Conservation (phyloP, 1,140 invertebrate genomes). For the Pemphigus obesinymphae region DNA sequence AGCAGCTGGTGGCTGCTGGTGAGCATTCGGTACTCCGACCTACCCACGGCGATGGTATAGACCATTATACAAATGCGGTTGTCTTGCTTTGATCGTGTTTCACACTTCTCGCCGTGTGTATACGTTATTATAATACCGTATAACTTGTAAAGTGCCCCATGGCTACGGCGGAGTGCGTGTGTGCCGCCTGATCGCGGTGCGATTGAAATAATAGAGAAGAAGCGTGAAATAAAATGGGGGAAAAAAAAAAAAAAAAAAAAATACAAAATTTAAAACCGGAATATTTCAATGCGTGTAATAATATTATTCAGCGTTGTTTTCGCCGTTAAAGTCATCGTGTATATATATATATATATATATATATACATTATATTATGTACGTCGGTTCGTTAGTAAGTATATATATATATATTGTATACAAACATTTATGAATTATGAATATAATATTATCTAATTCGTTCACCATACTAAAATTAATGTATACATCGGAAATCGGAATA, state of each 20-base stretch:
- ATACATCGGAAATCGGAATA: no score
- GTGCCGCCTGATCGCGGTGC: background rate
- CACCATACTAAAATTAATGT: no score
- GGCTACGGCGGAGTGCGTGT: background rate
- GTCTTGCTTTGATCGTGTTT: constrained; percentile 35
- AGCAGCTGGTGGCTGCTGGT: background rate
- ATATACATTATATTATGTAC: no score
- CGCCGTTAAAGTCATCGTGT: background rate
- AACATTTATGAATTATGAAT: no score
- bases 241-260: no score
- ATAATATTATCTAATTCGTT: no score
- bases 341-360: no score
- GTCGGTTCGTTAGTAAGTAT: no score
- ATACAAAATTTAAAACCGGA: constrained; percentile 14
- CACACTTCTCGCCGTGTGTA: constrained; percentile 9
- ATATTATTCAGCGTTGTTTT: background rate
- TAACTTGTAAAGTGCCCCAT: constrained; percentile 35
- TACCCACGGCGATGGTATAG: background rate
- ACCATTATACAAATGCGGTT: constrained; percentile 33
- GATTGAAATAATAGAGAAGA: constrained; percentile 22
- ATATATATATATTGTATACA: no score
- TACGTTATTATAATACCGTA: background rate
- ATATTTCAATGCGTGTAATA: background rate
- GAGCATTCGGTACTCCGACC: background rate
- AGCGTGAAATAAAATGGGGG: background rate